Conservation (phyloP, 2,888 invertebrate genomes). For the Dicranocentrus wangi region DNA sequence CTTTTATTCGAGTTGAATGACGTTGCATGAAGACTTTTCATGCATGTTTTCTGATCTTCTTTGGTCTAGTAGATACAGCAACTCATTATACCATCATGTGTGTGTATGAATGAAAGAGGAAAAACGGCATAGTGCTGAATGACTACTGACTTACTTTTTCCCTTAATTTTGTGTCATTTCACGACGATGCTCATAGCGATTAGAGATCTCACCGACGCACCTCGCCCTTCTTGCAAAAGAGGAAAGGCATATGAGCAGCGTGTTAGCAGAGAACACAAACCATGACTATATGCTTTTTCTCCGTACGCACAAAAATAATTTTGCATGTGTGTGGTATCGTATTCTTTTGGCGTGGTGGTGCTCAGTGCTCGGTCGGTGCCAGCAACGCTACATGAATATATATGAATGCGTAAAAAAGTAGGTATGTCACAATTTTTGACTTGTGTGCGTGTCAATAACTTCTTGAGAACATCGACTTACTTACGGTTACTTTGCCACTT, state of each 20-base stretch:
- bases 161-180: constrained; percentile 65
- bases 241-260: constrained; percentile 21
- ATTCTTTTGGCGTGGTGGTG: constrained; percentile 1
- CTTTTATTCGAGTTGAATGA: constrained; percentile 44
- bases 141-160: constrained; percentile 63
- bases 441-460: constrained; percentile 59
- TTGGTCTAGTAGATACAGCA: background rate
- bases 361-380: background rate
- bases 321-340: constrained; percentile 25
- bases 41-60: constrained; percentile 5
- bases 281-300: background rate
- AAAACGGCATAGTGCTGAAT: constrained; percentile 16
- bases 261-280: constrained; percentile 1
- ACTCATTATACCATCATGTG: background rate
- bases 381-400: constrained; percentile 13
- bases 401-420: constrained; percentile 54
- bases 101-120: constrained; percentile 22
- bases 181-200: constrained; percentile 53
- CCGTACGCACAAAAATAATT: background rate
- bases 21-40: constrained; percentile 47
- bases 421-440: constrained; percentile 57
- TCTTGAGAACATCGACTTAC: constrained; percentile 23
- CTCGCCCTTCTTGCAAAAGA: constrained; percentile 50
- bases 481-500: too few species aligned
- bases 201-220: constrained; percentile 50